Conservation (phyloP, 2,888 invertebrate genomes). For the Drosophila percnosoma region DNA sequence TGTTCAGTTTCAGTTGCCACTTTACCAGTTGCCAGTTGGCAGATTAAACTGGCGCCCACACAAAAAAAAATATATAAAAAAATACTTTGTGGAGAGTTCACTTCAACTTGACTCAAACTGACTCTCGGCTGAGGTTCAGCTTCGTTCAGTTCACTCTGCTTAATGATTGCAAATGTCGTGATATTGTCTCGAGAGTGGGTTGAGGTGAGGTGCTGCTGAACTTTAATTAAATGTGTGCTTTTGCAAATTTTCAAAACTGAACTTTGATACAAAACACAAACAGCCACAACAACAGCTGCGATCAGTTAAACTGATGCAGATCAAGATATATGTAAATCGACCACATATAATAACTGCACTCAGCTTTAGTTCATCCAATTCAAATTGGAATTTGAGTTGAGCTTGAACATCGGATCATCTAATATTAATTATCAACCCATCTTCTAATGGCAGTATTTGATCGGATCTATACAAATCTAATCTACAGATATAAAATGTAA, state of each 20-base stretch:
- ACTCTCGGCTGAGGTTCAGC: conserved; percentile 27
- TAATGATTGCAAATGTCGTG: conserved; percentile 79
- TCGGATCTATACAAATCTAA: background rate
- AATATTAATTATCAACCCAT: background rate
- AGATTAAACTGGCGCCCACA: conserved; percentile 45
- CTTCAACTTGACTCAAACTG: conserved; percentile 35
- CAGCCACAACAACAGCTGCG: conserved; percentile 23
- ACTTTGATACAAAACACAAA: conserved; percentile 37
- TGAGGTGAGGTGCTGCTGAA: conserved; percentile 76
- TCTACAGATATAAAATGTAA: background rate
- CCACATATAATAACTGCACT: conserved; percentile 16
- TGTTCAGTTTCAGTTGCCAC: conserved; percentile 39
- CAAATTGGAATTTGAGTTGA: conserved; percentile 1
- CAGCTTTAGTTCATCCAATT: background rate
- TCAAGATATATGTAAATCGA: conserved; percentile 24
- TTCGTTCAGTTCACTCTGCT: conserved; percentile 36
- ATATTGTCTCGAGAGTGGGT: conserved; percentile 69
- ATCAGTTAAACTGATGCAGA: conserved; percentile 28
- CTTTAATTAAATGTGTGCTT: conserved; percentile 70
- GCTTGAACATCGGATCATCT: conserved; percentile 2
- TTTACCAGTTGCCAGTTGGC: conserved; percentile 27
- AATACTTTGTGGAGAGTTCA: conserved; percentile 26
- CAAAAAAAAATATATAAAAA: background rate
- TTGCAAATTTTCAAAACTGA: conserved; percentile 43
- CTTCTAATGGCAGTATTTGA: background rate